A percentile compares a stretch with the other conserved stretches of the same genome.
phyloP scores from a whole-genome alignment of 1,140 invertebrate species.

The Heterodera carotae region DNA sequence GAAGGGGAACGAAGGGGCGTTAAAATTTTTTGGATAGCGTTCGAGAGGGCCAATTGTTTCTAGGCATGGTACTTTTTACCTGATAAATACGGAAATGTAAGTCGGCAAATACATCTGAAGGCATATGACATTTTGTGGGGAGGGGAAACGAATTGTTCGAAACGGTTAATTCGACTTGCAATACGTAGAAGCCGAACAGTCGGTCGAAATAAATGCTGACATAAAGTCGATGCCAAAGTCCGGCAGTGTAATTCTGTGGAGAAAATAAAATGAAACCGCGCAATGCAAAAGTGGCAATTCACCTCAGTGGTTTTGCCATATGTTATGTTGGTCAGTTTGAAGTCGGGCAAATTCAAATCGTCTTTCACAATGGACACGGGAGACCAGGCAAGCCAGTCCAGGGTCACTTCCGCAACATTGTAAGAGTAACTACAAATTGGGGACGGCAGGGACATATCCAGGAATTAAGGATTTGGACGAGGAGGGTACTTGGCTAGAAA shows the following conservation, averaged over 20 bases:
- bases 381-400: constrained; percentile 61
- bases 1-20: too few relatives aligned
- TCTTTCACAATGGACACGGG: constrained; percentile 59
- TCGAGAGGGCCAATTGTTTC: too few relatives aligned
- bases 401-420: constrained; percentile 60
- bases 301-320: constrained; percentile 62
- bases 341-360: constrained; percentile 64
- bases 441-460: too few relatives aligned
- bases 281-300: neutral
- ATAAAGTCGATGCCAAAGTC: constrained; percentile 61
- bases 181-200: constrained; percentile 65
- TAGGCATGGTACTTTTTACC: constrained; percentile 31
- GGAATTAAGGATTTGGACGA: neutral
- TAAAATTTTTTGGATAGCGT: too few relatives aligned
- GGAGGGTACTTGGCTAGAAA: too few relatives aligned
- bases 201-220: constrained; percentile 62
- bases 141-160: neutral
- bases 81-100: constrained; percentile 62
- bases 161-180: constrained; percentile 49
- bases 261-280: constrained; percentile 5
- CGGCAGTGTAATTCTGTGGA: constrained; percentile 59
- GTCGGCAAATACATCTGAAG: constrained; percentile 64
- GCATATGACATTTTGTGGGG: constrained; percentile 18
- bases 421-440: constrained; percentile 53
- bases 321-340: constrained; percentile 60